Percentiles rank a stretch among this genome's conserved stretches.
Conservation (phyloP, 2,888 invertebrate species). For the Hydrotaea cyrtoneurina region DNA sequence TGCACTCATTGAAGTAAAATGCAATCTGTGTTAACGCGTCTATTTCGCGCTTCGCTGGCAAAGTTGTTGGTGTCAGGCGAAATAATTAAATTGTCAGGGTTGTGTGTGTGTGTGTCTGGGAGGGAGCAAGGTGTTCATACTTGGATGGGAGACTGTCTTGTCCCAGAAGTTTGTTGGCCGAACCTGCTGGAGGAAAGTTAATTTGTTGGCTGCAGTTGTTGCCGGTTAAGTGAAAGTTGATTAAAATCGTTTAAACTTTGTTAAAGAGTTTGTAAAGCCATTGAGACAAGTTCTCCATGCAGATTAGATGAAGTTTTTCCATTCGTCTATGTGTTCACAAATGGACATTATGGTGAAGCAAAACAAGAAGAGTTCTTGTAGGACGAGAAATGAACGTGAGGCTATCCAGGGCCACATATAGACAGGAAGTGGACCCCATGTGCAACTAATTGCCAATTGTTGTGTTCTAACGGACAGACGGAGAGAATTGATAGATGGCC, state of each 20-base stretch:
- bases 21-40: conserved; percentile 41
- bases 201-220: conserved; percentile 62
- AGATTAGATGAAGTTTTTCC: conserved; percentile 43
- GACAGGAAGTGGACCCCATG: conserved; percentile 48
- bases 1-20: neutral
- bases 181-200: conserved; percentile 43
- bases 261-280: conserved; percentile 58
- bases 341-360: conserved; percentile 13
- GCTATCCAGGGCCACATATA: neutral
- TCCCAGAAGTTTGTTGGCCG: neutral
- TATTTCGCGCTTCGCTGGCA: conserved; percentile 71
- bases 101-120: neutral
- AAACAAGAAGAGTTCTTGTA: neutral
- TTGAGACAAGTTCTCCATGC: conserved; percentile 28
- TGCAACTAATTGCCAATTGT: conserved; percentile 63
- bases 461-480: conserved; percentile 9
- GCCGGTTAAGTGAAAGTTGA: conserved; percentile 59
- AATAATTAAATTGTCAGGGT: conserved; percentile 59
- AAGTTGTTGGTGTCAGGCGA: conserved; percentile 24
- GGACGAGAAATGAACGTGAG: neutral
- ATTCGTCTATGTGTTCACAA: neutral
- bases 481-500: neutral
- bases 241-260: conserved; percentile 63
- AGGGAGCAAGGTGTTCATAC: neutral
- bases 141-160: neutral